Percentiles rank a stretch among this genome's conserved stretches.
phyloP scores from a whole-genome alignment of 1,140 invertebrate genomes.

The Bombus superbus region DNA sequence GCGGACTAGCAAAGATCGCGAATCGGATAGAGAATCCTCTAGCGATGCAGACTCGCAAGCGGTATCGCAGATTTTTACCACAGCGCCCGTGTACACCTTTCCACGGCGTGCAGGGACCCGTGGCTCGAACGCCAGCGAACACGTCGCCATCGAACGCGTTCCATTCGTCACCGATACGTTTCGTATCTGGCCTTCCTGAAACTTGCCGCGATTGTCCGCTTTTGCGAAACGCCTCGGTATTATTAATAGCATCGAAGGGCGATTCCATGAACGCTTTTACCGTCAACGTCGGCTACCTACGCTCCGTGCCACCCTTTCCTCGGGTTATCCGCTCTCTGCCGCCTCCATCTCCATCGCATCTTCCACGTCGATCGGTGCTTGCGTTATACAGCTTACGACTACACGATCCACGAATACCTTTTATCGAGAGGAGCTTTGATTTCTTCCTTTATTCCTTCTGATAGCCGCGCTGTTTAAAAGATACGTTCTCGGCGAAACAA shows the following conservation, averaged over 20 bases:
- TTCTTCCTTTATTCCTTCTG: no score
- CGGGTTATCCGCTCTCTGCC: background rate
- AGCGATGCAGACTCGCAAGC: constrained; percentile 34
- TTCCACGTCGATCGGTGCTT: no score
- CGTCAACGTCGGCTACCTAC: background rate
- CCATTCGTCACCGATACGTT: background rate
- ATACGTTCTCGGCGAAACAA: no score
- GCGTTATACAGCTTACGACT: no score
- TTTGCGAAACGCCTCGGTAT: constrained; percentile 7
- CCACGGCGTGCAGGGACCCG: no score
- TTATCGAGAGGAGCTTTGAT: no score
- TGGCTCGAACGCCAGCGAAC: background rate
- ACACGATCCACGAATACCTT: no score
- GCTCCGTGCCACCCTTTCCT: no score
- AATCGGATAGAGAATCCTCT: constrained; percentile 38
- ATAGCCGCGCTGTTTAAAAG: no score
- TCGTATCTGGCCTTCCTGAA: background rate
- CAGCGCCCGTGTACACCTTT: background rate
- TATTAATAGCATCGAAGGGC: constrained; percentile 8
- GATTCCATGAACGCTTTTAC: background rate
- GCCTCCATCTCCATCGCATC: no score
- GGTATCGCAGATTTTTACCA: background rate
- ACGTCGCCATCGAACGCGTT: background rate
- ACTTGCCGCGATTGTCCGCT: background rate
- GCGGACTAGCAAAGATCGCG: constrained; percentile 35